Percentiles rank a stretch among this genome's conserved stretches.
phyloP scores from a whole-genome alignment of 2,888 invertebrate genomes.

The Ommatoiulus sabulosus region DNA sequence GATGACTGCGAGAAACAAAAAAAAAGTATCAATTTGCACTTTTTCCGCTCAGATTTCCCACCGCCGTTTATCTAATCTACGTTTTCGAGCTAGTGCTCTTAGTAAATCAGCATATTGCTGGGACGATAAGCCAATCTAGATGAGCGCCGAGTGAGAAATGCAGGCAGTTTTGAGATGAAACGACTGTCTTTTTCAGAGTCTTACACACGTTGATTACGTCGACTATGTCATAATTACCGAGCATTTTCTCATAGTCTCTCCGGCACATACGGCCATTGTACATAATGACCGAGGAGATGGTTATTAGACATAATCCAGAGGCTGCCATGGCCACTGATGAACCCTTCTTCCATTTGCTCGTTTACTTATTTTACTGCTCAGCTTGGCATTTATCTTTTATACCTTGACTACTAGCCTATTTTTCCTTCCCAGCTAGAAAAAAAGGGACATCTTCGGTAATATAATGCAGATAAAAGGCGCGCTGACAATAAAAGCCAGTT shows the following conservation, averaged over 20 bases:
- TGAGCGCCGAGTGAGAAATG: background rate
- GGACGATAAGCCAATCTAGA: background rate
- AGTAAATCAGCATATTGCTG: conserved; percentile 25
- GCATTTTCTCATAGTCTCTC: background rate
- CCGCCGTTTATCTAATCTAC: background rate
- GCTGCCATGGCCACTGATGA: conserved; percentile 32
- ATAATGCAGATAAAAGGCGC: conserved; percentile 40
- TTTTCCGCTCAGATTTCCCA: background rate
- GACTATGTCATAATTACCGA: conserved; percentile 35
- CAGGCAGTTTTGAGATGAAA: background rate
- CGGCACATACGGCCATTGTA: conserved; percentile 3
- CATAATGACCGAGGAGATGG: conserved; percentile 22
- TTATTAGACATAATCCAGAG: conserved; percentile 47
- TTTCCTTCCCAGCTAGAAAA: background rate
- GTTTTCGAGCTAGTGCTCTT: background rate
- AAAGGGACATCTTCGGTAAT: conserved; percentile 13
- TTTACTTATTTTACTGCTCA: conserved; percentile 16
- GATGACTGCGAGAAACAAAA: background rate
- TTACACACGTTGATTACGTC: background rate
- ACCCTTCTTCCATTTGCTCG: conserved; percentile 22
- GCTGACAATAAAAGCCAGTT: conserved; percentile 47
- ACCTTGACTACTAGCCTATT: background rate
- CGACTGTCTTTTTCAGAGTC: background rate
- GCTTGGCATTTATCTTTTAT: conserved; percentile 23
- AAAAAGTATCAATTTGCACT: conserved; percentile 26